Evolutionary conservation across 2,113 vertebrate species (phyloP), one percentile per base, ranked within the genome.

Genomic region (Rhinoderma darwinii): DNA sequence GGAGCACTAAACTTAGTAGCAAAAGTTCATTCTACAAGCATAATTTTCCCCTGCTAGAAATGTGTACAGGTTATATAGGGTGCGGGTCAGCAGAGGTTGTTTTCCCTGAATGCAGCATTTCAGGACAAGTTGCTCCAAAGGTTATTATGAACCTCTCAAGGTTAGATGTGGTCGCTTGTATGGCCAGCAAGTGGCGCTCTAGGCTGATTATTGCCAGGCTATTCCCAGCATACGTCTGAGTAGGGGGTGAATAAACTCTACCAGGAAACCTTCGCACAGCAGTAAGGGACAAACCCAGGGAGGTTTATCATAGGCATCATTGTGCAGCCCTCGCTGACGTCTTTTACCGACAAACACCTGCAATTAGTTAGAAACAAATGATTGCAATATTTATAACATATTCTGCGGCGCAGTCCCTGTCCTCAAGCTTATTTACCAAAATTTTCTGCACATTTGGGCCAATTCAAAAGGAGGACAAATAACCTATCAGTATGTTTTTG

Each of bases 141-240:
- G 75, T 56, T 77, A 50, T 51, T 43, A 22, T 30, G 47, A 43
- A 17, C 0, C 27, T 7, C 30, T 68, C 10, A 22, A 66, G 74
- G 84, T 80, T 86, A 86, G 50, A 44, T 61, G 84, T 81, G 84
- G 61, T 86, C 63, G 74, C 6, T 9, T 61, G 54, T 18, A 6
- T 35, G 15, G 25, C 84, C 88, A 82, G 83, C 37, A 88, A 88
- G n/a, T 44, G 61, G 86, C 59, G 88, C 88, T 88, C 18, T 51
- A 73, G 20, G 35, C 47, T 43, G 27, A 77, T 10, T 44, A 84
- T 56, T 43, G 79, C 39, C n/a, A 30, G 9, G 22, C 18, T 0
- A 35, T 74, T 61, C 37, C 72, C 25, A 39, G 77, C 47, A 27
- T 17, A n/a, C 47, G 47, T 25, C 51, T 27, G 9, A 30, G 8